Evolutionary conservation across 2,113 vertebrate genomes (phyloP), one percentile per base, ranked within the genome.

Genomic region (Pollimyrus isidori): DNA sequence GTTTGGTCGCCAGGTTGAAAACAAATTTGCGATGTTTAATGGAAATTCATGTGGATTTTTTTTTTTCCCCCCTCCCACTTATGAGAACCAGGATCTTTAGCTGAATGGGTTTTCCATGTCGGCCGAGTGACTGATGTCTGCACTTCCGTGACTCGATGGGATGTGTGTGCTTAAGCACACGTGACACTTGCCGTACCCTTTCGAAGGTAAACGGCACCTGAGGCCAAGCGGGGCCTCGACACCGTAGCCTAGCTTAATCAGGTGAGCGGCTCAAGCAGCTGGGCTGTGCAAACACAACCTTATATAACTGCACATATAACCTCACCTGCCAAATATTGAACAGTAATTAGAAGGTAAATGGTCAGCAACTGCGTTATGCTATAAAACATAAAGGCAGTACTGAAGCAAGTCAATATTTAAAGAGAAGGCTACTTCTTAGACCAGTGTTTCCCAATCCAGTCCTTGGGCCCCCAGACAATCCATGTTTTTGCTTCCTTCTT

Each of bases 271-370:
- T 26, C 4, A 48, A 23, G 21, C 83, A 19, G 73, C 83, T 19
- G 30, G 2, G 5, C 73, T 80, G 73, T 2, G 87, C 56, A 87
- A 39, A 87, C 87, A 87, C 19, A 56, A 15, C 52, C 53, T 15
- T 17, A 23, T 87, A 87, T 39, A 39, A 39, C 87, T 65, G 17
- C 53, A 15, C 39, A 87, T 53, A 87, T 30, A 69, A 69, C n/a
- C 62, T 42, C 17, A 80, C 73, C 73, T 80, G 73, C 30, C 87
- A 87, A 87, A 87, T 65, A 87, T 87, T 87, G 52, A 65, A 62
- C 53, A 3, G 35, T 45, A 87, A 62, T 45, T 35, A 53, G 48
- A 86, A n/a, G 17, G 45, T 23, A 87, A 49, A 87, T 42, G 58
- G 52, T 13, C 87, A 87, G 87, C 45, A 45, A 39, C 19, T 87